These are phyloP conservation scores for Leptinotarsa rubiginosa DNA, from an alignment of 2,888 invertebrate species.

Conservation along the genomic window DNA sequence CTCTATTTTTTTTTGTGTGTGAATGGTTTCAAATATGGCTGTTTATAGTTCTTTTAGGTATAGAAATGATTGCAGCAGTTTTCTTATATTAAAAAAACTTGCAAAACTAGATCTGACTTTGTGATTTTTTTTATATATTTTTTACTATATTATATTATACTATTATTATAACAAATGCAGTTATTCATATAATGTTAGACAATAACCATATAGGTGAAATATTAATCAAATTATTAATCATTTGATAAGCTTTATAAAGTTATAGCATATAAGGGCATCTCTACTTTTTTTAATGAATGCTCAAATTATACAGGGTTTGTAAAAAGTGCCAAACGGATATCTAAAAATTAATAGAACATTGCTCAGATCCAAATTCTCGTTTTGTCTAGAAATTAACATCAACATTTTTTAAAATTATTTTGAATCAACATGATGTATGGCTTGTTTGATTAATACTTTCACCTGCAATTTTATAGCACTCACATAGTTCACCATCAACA, in stretches of 20 bases:
- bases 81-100: conserved; percentile 27
- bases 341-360: too few species aligned
- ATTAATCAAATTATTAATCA: neutral
- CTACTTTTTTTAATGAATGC: too few species aligned
- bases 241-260: too few species aligned
- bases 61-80: conserved; percentile 1
- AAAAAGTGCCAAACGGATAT: too few species aligned
- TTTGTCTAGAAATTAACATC: too few species aligned
- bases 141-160: conserved; percentile 1
- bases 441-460: neutral
- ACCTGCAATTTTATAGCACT: neutral
- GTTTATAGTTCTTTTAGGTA: conserved; percentile 20
- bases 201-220: conserved; percentile 7
- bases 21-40: conserved; percentile 22
- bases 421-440: neutral
- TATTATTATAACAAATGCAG: too few species aligned
- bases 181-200: neutral
- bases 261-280: too few species aligned
- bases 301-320: too few species aligned
- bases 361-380: too few species aligned
- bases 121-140: conserved; percentile 1
- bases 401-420: too few species aligned
- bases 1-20: neutral
- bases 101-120: conserved; percentile 20
- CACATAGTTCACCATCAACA: neutral